phyloP scores from a whole-genome alignment of 2,113 vertebrate genomes.

The Muntiacus muntjak region DNA sequence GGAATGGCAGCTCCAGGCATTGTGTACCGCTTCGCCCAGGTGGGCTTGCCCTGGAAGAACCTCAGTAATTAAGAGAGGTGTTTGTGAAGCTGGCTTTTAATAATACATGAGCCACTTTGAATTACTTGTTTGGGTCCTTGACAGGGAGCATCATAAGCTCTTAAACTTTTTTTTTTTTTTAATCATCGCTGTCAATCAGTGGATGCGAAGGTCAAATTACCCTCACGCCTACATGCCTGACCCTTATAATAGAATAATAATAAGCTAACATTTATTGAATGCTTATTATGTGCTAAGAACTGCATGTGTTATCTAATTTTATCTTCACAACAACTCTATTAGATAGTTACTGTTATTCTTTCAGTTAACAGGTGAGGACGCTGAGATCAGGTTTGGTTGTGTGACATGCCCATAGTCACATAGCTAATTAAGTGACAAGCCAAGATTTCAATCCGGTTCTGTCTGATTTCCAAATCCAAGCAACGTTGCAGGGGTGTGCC shows the following conservation, averaged over 20 bases:
- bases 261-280: constrained; percentile 48
- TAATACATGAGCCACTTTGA: neutral
- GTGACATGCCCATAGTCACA: constrained; percentile 12
- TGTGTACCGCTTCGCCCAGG: neutral
- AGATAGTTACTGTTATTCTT: constrained; percentile 64
- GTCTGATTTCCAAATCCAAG: constrained; percentile 35
- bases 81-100: neutral
- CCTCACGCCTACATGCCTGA: constrained; percentile 29
- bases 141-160: constrained; percentile 34
- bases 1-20: neutral
- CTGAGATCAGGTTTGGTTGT: neutral
- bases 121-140: constrained; percentile 37
- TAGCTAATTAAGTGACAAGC: constrained; percentile 45
- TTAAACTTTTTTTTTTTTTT: constrained; percentile 1
- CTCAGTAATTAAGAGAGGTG: neutral
- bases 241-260: constrained; percentile 32
- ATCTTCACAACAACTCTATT: constrained; percentile 58
- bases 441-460: constrained; percentile 13
- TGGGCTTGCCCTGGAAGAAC: neutral
- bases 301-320: constrained; percentile 50
- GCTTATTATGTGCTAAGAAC: constrained; percentile 36
- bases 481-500: neutral
- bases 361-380: constrained; percentile 3
- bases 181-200: constrained; percentile 39
- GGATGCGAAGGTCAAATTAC: constrained; percentile 25